Percentiles rank a stretch among this genome's conserved stretches.
Conservation (phyloP, 2,888 invertebrate genomes). For the Idaea straminata region DNA sequence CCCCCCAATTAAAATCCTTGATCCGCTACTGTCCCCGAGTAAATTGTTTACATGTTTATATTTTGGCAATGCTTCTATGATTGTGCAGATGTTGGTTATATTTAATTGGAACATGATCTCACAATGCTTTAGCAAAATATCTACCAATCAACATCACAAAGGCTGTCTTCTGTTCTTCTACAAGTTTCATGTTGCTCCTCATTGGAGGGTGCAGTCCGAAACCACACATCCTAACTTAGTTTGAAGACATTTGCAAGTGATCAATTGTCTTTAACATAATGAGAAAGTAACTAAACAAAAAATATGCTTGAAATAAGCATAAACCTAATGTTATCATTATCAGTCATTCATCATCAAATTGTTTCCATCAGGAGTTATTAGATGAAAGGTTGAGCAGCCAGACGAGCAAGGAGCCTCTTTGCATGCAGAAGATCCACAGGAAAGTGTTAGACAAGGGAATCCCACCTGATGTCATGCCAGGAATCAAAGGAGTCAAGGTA, state of each 20-base stretch:
- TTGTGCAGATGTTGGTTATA: not conserved
- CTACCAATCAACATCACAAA: no score
- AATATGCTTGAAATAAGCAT: no score
- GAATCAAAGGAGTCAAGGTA: constrained; percentile 89
- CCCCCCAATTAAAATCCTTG: not conserved
- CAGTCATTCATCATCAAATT: not conserved
- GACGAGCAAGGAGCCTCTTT: constrained; percentile 84
- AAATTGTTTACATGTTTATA: not conserved
- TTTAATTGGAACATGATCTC: not conserved
- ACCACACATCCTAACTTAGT: no score
- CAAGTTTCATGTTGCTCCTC: no score
- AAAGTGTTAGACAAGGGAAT: constrained; percentile 94
- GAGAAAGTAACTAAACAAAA: no score
- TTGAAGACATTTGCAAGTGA: no score
- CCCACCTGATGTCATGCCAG: constrained; percentile 94
- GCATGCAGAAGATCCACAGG: constrained; percentile 88
- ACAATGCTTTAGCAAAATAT: not conserved
- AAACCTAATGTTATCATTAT: not conserved
- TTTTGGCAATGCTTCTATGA: not conserved
- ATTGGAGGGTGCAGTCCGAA: no score
- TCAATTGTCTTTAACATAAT: no score
- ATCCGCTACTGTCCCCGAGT: not conserved
- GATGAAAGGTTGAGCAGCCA: constrained; percentile 82
- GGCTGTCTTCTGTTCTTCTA: no score
- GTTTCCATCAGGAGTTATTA: constrained; percentile 74